Percentiles rank a stretch among this genome's conserved stretches.
Conservation (phyloP, 2,888 invertebrate genomes). For the Venustoraphidia nigricollis region DNA sequence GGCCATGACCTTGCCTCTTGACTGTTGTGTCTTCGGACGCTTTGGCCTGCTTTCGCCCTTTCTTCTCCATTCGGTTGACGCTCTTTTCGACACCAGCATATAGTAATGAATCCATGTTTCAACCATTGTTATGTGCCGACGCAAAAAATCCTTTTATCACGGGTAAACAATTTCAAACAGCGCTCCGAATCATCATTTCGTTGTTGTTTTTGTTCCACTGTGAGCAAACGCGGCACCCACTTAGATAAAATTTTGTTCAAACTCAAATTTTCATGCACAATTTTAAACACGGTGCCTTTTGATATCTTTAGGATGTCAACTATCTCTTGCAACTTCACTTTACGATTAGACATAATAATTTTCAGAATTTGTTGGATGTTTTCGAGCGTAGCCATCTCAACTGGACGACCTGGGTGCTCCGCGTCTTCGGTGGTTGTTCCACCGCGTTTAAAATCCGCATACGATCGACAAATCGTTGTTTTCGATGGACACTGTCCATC, state of each 20-base stretch:
- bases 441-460: slow-evolving; percentile 10
- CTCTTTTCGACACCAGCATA: slow-evolving; percentile 13
- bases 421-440: slow-evolving; percentile 12
- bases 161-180: slow-evolving; percentile 8
- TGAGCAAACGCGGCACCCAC: too few relatives aligned
- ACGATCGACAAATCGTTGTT: too few relatives aligned
- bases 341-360: slow-evolving; percentile 6
- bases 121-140: slow-evolving; percentile 17
- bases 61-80: slow-evolving; percentile 9
- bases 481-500: too few relatives aligned
- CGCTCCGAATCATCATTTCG: slow-evolving; percentile 8
- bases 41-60: slow-evolving; percentile 10
- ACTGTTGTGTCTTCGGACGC: slow-evolving; percentile 10
- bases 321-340: slow-evolving; percentile 1
- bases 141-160: slow-evolving; percentile 14
- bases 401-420: slow-evolving; percentile 12
- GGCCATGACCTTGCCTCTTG: slow-evolving; percentile 12
- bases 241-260: too few relatives aligned
- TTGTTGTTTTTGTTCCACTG: too few relatives aligned
- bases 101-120: slow-evolving; percentile 15
- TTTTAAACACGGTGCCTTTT: neutral
- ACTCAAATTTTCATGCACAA: slow-evolving; percentile 12
- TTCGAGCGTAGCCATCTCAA: slow-evolving; percentile 4
- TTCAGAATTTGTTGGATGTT: slow-evolving; percentile 11
- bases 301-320: neutral